Evolutionary conservation across 2,113 vertebrate genomes (phyloP).

Genomic region (Cebus imitator): DNA sequence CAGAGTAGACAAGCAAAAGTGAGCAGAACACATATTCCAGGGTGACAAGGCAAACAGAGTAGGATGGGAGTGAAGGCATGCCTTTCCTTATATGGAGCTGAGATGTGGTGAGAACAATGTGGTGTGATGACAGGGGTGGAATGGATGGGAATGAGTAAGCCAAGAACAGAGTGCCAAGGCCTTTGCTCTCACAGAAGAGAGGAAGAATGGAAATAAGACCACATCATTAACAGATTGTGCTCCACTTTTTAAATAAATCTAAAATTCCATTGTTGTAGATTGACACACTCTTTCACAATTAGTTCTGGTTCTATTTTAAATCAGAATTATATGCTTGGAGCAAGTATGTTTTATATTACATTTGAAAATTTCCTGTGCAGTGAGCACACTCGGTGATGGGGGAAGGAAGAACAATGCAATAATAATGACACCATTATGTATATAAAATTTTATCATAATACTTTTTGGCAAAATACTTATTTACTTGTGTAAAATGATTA

Average conservation of each 20-base stretch:
- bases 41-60: background rate
- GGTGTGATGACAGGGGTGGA: background rate
- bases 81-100: background rate
- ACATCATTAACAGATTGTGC: background rate
- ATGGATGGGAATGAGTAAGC: background rate
- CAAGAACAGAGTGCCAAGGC: background rate
- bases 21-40: background rate
- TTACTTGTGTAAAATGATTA: constrained; percentile 3
- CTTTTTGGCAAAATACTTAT: background rate
- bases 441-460: background rate
- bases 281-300: background rate
- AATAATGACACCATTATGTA: background rate
- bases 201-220: background rate
- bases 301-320: background rate
- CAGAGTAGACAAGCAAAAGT: background rate
- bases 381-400: background rate
- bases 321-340: background rate
- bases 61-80: background rate
- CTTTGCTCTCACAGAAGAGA: background rate
- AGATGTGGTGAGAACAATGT: background rate
- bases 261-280: constrained; percentile 7
- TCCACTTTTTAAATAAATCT: constrained; percentile 46
- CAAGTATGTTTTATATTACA: background rate
- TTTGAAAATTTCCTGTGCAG: background rate
- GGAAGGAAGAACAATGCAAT: background rate